Evolutionary conservation across 2,888 invertebrate species (phyloP).

Genomic region (Toxonevra muliebris): DNA sequence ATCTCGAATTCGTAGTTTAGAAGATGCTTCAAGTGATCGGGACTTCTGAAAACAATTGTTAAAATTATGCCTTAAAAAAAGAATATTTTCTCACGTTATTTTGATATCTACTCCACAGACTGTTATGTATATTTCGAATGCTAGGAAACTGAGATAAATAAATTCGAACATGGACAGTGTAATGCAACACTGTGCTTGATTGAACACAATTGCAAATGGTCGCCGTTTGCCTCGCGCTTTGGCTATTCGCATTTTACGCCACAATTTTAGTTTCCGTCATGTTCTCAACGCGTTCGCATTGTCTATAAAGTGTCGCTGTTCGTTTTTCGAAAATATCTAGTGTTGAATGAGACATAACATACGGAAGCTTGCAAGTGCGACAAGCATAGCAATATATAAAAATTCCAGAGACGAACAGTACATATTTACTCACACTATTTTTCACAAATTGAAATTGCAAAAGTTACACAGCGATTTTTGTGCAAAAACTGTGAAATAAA

Average conservation of each 20-base stretch:
- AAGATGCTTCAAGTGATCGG: no score
- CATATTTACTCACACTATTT: slow-evolving; percentile 33
- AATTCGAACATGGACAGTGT: no score
- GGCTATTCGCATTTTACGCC: slow-evolving; percentile 34
- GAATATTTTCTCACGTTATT: no score
- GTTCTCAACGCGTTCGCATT: slow-evolving; percentile 45
- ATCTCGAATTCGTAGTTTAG: no score
- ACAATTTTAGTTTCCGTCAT: slow-evolving; percentile 51
- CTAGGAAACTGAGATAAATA: no score
- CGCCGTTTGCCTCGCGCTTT: slow-evolving; percentile 27
- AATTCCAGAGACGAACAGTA: slow-evolving; percentile 23
- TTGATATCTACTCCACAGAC: no score
- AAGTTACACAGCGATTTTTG: slow-evolving; percentile 40
- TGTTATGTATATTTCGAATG: no score
- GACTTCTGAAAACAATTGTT: no score
- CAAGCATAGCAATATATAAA: slow-evolving; percentile 31
- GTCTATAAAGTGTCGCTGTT: slow-evolving; percentile 31
- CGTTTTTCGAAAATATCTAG: slow-evolving; percentile 29
- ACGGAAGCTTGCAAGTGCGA: slow-evolving; percentile 38
- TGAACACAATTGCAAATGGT: slow-evolving; percentile 25
- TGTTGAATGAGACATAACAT: slow-evolving; percentile 38
- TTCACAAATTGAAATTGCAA: slow-evolving; percentile 25
- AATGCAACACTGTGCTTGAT: no score
- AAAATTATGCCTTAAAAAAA: no score
- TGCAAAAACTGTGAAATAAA: slow-evolving; percentile 34